Conservation (phyloP, 2,888 invertebrate genomes). For the Dicyrtomina minuta region DNA sequence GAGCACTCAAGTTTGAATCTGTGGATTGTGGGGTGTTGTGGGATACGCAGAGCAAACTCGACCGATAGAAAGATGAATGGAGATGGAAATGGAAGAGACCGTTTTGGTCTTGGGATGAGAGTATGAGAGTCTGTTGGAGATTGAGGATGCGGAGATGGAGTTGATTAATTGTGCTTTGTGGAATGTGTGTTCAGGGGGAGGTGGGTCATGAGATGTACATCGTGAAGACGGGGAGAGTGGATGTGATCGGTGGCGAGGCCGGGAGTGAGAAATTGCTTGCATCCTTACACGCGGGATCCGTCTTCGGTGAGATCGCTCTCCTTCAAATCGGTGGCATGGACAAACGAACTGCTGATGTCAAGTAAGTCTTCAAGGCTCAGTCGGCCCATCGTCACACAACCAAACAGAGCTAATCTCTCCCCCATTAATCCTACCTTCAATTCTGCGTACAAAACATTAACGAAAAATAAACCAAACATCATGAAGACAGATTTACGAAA, state of each 20-base stretch:
- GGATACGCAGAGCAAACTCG: no score
- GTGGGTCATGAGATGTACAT: constrained; percentile 96
- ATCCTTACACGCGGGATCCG: constrained; percentile 83
- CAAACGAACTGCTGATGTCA: constrained; percentile 86
- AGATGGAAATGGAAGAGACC: no score
- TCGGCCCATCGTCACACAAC: no score
- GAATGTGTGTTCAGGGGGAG: constrained; percentile 68
- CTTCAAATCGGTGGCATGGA: constrained; percentile 80
- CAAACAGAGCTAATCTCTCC: constrained; percentile 2
- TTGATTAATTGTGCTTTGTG: constrained; percentile 1
- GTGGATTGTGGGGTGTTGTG: no score
- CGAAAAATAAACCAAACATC: no score
- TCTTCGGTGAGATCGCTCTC: constrained; percentile 93
- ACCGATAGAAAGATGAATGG: no score
- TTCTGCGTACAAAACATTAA: no score
- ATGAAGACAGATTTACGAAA: no score
- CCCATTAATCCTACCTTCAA: background rate
- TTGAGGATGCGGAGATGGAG: no score
- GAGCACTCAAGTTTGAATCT: no score
- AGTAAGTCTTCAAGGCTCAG: constrained; percentile 58
- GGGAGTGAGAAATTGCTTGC: constrained; percentile 77
- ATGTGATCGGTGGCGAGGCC: constrained; percentile 74
- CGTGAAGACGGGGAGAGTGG: constrained; percentile 80
- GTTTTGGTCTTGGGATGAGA: no score
- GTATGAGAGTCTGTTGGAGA: no score